A percentile compares a stretch with the other conserved stretches of the same genome.
phyloP scores from a whole-genome alignment of 2,888 invertebrate species.

The Agrotis puta region DNA sequence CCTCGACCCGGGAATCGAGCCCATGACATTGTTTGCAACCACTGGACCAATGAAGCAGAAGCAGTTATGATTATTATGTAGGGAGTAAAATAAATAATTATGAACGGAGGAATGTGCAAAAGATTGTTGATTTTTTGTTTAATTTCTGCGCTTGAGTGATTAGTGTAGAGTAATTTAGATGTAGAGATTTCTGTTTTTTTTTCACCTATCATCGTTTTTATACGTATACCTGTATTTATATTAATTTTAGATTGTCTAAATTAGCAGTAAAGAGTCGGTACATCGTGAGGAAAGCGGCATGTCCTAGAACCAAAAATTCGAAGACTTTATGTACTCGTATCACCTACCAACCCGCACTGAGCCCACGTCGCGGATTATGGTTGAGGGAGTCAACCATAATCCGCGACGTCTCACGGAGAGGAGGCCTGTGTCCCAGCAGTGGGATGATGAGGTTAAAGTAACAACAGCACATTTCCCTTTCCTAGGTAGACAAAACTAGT shows the following conservation, averaged over 20 bases:
- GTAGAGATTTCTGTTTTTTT: conserved; percentile 7
- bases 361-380: too few relatives aligned
- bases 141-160: conserved; percentile 34
- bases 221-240: not conserved
- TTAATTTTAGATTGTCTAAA: not conserved
- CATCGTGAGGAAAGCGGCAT: too few relatives aligned
- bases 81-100: conserved; percentile 19
- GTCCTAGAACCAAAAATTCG: too few relatives aligned
- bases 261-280: too few relatives aligned
- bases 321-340: too few relatives aligned
- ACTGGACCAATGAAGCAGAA: not conserved
- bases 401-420: too few relatives aligned
- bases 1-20: not conserved
- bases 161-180: conserved; percentile 41
- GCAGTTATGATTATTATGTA: not conserved
- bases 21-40: not conserved
- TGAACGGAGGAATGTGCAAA: conserved; percentile 19
- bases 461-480: too few relatives aligned
- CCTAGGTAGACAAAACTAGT: too few relatives aligned
- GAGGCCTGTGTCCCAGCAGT: too few relatives aligned
- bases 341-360: too few relatives aligned
- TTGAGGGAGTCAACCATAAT: too few relatives aligned
- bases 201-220: not conserved
- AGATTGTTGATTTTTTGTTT: conserved; percentile 37
- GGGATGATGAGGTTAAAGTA: too few relatives aligned